Evolutionary conservation across 2,113 vertebrate species (phyloP).

Genomic region (Cottus gobio): DNA sequence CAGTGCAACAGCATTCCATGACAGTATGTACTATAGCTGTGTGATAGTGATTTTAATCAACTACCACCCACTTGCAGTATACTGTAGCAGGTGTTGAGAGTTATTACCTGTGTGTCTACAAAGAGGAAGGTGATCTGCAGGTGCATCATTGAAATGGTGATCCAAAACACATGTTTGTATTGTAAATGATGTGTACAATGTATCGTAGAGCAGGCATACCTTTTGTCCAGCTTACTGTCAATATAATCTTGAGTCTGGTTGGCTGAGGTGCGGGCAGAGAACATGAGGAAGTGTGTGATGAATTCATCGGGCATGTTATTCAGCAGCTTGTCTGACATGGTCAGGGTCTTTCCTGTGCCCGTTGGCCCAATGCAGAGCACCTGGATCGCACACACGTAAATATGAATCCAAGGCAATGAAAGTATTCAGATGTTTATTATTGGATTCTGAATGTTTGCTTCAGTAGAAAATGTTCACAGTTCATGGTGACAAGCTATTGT

Average conservation of each 20-base stretch:
- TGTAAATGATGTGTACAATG: neutral
- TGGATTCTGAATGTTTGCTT: neutral
- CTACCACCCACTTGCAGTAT: no score
- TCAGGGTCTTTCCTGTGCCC: slow-evolving; percentile 93
- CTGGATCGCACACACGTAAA: slow-evolving; percentile 63
- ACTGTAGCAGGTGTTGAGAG: no score
- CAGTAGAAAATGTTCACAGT: neutral
- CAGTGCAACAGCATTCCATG: no score
- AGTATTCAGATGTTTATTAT: neutral
- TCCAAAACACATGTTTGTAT: neutral
- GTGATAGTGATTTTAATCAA: no score
- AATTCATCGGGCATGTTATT: slow-evolving; percentile 88
- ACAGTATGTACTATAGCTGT: no score
- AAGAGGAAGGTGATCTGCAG: no score
- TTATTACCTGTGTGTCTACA: no score
- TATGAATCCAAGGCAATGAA: neutral
- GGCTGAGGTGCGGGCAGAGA: slow-evolving; percentile 92
- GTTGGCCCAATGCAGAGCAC: slow-evolving; percentile 92
- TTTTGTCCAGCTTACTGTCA: slow-evolving; percentile 94
- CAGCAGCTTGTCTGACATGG: slow-evolving; percentile 89
- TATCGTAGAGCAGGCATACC: slow-evolving; percentile 65
- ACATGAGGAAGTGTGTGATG: slow-evolving; percentile 90
- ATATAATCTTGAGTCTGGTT: slow-evolving; percentile 96
- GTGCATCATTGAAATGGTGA: neutral
- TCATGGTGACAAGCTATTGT: neutral